A percentile compares a stretch with the other conserved stretches of the same genome.
phyloP scores from a whole-genome alignment of 2,888 invertebrate genomes.

The Cremastinae sp. region DNA sequence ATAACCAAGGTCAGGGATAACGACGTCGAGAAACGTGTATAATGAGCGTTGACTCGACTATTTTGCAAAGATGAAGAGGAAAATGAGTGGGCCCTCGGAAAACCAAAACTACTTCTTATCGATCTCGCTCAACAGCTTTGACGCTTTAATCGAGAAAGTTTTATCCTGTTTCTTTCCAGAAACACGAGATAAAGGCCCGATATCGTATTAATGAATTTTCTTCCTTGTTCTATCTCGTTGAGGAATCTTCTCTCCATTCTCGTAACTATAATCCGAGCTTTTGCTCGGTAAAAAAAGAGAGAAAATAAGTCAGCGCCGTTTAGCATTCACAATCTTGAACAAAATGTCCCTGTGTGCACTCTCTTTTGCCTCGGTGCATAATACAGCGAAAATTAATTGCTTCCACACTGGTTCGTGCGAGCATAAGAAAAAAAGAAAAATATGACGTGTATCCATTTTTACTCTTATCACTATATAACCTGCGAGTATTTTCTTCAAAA shows the following conservation, averaged over 20 bases:
- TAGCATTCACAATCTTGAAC: slow-evolving; percentile 57
- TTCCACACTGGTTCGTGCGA: slow-evolving; percentile 31
- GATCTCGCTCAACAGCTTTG: slow-evolving; percentile 57
- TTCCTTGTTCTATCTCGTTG: not conserved
- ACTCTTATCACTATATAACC: slow-evolving; percentile 7
- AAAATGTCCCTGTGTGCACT: slow-evolving; percentile 33
- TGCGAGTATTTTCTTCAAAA: slow-evolving; percentile 23
- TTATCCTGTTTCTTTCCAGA: slow-evolving; percentile 40
- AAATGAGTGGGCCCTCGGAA: not conserved
- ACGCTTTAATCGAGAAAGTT: slow-evolving; percentile 55
- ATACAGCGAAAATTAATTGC: slow-evolving; percentile 60
- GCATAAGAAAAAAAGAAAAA: slow-evolving; percentile 21
- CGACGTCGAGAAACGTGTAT: slow-evolving; percentile 23
- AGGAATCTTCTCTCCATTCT: slow-evolving; percentile 13
- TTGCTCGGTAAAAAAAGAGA: slow-evolving; percentile 1
- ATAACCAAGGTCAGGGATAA: slow-evolving; percentile 57
- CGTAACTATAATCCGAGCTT: slow-evolving; percentile 50
- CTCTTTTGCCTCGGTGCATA: slow-evolving; percentile 47
- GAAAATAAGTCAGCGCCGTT: slow-evolving; percentile 36
- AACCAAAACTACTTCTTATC: slow-evolving; percentile 38
- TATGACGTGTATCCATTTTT: slow-evolving; percentile 17
- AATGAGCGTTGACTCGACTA: slow-evolving; percentile 44
- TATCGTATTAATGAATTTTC: slow-evolving; percentile 54
- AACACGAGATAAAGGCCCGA: slow-evolving; percentile 19
- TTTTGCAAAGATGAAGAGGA: not conserved